phyloP scores from a whole-genome alignment of 2,113 vertebrate genomes.

The Pristiophorus japonicus region DNA sequence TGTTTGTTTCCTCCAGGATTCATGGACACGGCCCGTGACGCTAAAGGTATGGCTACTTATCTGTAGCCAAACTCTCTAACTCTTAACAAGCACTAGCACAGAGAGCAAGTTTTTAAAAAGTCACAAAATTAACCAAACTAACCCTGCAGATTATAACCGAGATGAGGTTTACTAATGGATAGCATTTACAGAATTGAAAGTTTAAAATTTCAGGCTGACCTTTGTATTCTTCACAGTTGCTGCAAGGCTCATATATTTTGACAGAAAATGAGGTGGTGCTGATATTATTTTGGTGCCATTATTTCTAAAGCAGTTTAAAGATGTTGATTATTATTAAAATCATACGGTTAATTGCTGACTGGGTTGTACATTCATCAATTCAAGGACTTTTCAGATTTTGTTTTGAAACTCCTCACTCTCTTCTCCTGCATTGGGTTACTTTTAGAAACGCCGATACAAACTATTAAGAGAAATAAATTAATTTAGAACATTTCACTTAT shows the following conservation, averaged over 20 bases:
- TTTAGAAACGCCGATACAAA: background rate
- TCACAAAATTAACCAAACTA: conserved; percentile 37
- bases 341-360: background rate
- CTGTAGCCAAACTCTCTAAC: conserved; percentile 62
- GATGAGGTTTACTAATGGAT: background rate
- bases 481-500: background rate
- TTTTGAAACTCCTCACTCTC: background rate
- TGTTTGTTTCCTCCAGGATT: conserved; percentile 96
- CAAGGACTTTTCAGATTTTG: background rate
- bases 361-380: background rate
- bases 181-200: background rate
- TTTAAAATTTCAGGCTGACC: background rate
- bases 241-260: background rate
- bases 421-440: background rate
- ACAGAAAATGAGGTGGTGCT: background rate
- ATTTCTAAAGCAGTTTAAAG: background rate
- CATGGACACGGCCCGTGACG: conserved; percentile 96
- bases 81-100: conserved; percentile 55
- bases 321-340: background rate
- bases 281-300: background rate
- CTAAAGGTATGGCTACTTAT: conserved; percentile 88
- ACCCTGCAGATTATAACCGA: background rate
- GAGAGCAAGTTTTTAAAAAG: conserved; percentile 54
- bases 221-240: background rate
- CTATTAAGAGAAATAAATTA: background rate